A percentile compares a stretch with the other conserved stretches of the same genome.
phyloP scores from a whole-genome alignment of 1,140 invertebrate species.

The Dreissena rostriformis region DNA sequence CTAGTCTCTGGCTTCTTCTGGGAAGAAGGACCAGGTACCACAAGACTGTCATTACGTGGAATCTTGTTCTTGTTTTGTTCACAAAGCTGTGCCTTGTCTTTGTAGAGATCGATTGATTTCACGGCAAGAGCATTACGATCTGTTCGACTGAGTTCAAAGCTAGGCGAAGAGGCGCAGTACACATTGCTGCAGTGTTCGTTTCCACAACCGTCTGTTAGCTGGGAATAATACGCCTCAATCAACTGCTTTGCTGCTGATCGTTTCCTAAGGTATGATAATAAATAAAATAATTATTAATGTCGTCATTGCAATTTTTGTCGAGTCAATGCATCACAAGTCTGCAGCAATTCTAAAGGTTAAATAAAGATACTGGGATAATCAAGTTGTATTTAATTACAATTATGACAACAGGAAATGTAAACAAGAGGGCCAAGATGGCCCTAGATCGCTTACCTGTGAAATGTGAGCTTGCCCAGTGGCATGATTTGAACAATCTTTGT shows the following conservation, averaged over 20 bases:
- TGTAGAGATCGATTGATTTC: slow-evolving; percentile 92
- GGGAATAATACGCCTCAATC: slow-evolving; percentile 96
- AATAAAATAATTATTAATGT: no score
- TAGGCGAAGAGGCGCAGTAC: slow-evolving; percentile 91
- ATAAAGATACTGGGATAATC: no score
- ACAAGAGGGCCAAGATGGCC: no score
- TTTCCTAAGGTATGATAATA: slow-evolving; percentile 84
- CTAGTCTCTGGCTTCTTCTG: neutral
- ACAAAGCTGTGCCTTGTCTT: slow-evolving; percentile 86
- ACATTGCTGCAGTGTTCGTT: slow-evolving; percentile 91
- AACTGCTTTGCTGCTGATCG: slow-evolving; percentile 92
- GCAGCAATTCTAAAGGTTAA: no score
- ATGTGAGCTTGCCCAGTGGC: no score
- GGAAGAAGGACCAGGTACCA: neutral
- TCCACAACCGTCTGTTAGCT: slow-evolving; percentile 94
- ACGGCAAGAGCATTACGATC: slow-evolving; percentile 91
- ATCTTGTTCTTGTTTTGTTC: slow-evolving; percentile 68
- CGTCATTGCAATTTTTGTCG: no score
- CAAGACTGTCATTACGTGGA: slow-evolving; percentile 32
- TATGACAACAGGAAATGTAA: no score
- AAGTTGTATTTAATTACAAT: no score
- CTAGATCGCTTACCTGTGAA: no score
- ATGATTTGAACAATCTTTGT: no score
- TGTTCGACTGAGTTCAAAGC: slow-evolving; percentile 68
- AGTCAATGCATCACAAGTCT: no score